Evolutionary conservation across 2,797 vertebrate species (phyloP), one percentile per base, ranked within the genome.

Genomic region (Pangasius djambal): DNA sequence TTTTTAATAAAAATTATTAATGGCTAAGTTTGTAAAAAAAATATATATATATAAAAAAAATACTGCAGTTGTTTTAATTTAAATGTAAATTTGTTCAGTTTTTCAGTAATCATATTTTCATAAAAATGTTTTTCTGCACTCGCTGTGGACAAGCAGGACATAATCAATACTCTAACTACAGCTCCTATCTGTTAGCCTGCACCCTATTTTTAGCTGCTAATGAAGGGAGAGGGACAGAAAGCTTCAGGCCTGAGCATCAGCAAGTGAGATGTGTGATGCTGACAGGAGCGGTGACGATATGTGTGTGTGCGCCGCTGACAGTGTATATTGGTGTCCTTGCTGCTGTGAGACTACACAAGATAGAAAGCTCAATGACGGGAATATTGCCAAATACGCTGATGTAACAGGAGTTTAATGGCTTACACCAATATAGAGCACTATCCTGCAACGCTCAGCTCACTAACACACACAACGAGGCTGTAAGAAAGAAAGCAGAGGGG

Each of bases 201-300:
- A 22, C 90, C 92, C 95, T 96, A 96, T 96, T 95, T 96, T 95
- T 95, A 96, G 94, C 90, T 87, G 37, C 15, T 59, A 75, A 90
- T 85, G 85, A 83, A 88, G 31, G 50, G 67, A 81, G 59, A 90
- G 44, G 65, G 25, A 18, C n/a, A 77, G 87, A 83, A 81, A 22
- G 83, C 83, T 82, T 74, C 90, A 86, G 87, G 1, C 16, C 48
- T 55, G 57, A 82, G 82, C 25, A 89, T 83, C 91, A 75, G 28
- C 28, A 63, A 31, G 61, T 40, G 52, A 82, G 63, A 82, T 50
- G 70, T 59, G 34, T 50, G 67, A 87, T 87, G 85, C 87, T 88
- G 88, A 87, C 67, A 37, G 69, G 16, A 85, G 81, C 6, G 7
- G 48, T 87, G 57, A 61, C 87, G 65, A 34, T 40, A 2, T 31